Evolutionary conservation across 2,797 vertebrate species (phyloP).

Genomic region (Pseudomugil gertrudae): DNA sequence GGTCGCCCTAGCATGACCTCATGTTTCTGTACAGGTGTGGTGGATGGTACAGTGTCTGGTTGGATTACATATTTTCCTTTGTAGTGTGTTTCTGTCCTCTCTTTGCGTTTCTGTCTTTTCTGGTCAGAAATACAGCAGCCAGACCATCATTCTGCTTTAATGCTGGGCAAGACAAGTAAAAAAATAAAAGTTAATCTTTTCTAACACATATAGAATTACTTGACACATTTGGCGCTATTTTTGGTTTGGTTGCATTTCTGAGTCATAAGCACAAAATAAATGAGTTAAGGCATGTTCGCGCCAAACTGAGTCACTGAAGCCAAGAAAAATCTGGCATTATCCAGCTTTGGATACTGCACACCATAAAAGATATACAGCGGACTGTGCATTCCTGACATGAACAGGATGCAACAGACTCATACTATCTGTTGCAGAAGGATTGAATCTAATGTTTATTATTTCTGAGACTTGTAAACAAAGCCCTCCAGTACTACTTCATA

Average conservation of each 20-base stretch:
- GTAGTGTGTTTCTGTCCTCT: too few relatives aligned
- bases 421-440: neutral
- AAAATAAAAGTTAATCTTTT: too few relatives aligned
- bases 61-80: too few relatives aligned
- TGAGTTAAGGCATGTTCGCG: neutral
- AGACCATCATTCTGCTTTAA: too few relatives aligned
- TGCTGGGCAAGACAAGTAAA: too few relatives aligned
- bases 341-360: neutral
- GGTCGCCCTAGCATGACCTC: too few relatives aligned
- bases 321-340: neutral
- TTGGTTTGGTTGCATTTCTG: neutral
- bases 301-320: neutral
- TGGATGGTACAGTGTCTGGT: too few relatives aligned
- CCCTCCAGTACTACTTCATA: slow-evolving; percentile 1
- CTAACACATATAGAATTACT: slow-evolving; percentile 1
- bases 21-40: too few relatives aligned
- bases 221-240: neutral
- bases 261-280: slow-evolving; percentile 1
- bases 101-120: too few relatives aligned
- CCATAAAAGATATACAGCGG: slow-evolving; percentile 1
- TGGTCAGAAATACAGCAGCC: too few relatives aligned
- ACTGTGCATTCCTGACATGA: slow-evolving; percentile 1
- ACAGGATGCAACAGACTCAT: neutral
- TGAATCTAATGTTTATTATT: slow-evolving; percentile 22
- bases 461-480: slow-evolving; percentile 3